Evolutionary conservation across 1,140 invertebrate species (phyloP).

Genomic region (Anthonomus grandis): DNA sequence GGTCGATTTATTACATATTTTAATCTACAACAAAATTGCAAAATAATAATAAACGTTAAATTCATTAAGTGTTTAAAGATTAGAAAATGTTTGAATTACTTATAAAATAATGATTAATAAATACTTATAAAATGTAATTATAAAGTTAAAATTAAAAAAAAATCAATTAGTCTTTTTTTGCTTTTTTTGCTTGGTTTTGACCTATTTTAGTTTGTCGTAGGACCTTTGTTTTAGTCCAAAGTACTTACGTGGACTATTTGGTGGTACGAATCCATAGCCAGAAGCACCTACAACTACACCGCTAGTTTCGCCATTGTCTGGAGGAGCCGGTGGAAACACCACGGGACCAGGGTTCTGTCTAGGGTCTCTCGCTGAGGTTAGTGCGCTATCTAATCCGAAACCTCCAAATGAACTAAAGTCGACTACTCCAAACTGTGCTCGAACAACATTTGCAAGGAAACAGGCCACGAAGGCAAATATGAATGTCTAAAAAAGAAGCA

Average conservation of each 20-base stretch:
- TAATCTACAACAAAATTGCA: no score
- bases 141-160: no score
- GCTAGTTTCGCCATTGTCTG: constrained; percentile 62
- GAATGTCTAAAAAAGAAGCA: constrained; percentile 33
- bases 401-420: constrained; percentile 33
- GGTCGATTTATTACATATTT: no score
- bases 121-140: no score
- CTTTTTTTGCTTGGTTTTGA: no score
- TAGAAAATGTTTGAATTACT: no score
- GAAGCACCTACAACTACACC: constrained; percentile 69
- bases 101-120: no score
- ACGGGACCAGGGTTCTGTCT: constrained; percentile 60
- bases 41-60: no score
- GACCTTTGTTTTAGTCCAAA: no score
- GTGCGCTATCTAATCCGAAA: constrained; percentile 37
- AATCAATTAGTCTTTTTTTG: no score
- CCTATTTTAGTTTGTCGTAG: no score
- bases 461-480: constrained; percentile 35
- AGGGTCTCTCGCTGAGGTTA: constrained; percentile 40
- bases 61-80: no score
- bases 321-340: constrained; percentile 64
- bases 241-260: constrained; percentile 58
- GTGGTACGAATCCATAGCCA: constrained; percentile 71
- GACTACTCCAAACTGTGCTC: constrained; percentile 38
- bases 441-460: constrained; percentile 34